phyloP scores from a whole-genome alignment of 2,888 invertebrate genomes.

The Xylota segnis region DNA sequence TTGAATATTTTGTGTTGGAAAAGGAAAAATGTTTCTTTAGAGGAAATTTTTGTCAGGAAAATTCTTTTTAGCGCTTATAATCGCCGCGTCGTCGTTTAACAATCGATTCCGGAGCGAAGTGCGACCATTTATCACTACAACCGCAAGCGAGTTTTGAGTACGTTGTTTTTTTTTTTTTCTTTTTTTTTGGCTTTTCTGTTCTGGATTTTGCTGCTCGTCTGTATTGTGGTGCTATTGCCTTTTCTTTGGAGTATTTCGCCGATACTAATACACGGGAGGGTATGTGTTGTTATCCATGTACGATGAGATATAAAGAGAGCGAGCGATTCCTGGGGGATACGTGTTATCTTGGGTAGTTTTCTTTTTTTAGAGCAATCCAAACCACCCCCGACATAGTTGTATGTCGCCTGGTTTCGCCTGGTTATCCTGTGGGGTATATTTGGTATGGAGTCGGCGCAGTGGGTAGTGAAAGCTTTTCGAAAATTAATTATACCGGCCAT shows the following conservation, averaged over 20 bases:
- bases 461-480: constrained; percentile 37
- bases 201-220: constrained; percentile 63
- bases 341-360: constrained; percentile 70
- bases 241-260: constrained; percentile 57
- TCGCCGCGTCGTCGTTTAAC: constrained; percentile 74
- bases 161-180: constrained; percentile 27
- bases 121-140: constrained; percentile 76
- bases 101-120: constrained; percentile 75
- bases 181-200: constrained; percentile 60
- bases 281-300: constrained; percentile 60
- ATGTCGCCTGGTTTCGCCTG: constrained; percentile 64
- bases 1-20: background rate
- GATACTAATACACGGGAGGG: constrained; percentile 64
- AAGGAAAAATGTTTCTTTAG: background rate
- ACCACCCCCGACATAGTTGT: constrained; percentile 53
- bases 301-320: constrained; percentile 71
- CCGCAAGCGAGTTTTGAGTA: constrained; percentile 75
- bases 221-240: constrained; percentile 42
- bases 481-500: constrained; percentile 56
- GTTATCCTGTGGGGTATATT: constrained; percentile 72
- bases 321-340: constrained; percentile 75
- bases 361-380: constrained; percentile 56
- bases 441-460: constrained; percentile 61
- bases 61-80: constrained; percentile 64
- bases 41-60: constrained; percentile 46